Percentiles rank a stretch among this genome's conserved stretches.
Evolutionary conservation across 2,888 invertebrate genomes (phyloP).

Genomic region (Meteorus colon): DNA sequence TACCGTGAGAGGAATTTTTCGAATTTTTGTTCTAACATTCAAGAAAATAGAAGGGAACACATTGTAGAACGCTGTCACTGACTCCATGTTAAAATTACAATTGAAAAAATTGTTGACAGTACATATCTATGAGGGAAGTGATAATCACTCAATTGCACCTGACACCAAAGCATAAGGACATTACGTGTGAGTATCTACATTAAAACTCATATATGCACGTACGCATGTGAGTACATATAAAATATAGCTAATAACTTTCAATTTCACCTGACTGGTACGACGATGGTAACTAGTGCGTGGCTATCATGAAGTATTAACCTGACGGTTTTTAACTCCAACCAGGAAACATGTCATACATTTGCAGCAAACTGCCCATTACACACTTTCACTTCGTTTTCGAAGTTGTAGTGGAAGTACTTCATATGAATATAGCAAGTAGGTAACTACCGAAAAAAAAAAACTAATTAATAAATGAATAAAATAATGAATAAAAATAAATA

Average conservation of each 20-base stretch:
- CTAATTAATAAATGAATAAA: neutral
- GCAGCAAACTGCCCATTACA: slow-evolving; percentile 29
- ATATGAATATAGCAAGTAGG: neutral
- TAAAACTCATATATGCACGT: neutral
- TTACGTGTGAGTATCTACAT: slow-evolving; percentile 23
- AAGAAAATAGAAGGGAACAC: neutral
- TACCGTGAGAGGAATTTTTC: neutral
- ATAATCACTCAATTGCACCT: slow-evolving; percentile 56
- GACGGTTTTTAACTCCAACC: slow-evolving; percentile 23
- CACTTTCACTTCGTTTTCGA: slow-evolving; percentile 40
- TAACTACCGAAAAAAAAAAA: neutral
- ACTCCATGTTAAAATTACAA: neutral
- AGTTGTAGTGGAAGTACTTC: slow-evolving; percentile 23
- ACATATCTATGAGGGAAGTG: slow-evolving; percentile 32
- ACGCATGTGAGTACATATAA: slow-evolving; percentile 52
- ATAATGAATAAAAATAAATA: slow-evolving; percentile 1
- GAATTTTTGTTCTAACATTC: neutral
- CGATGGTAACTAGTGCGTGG: slow-evolving; percentile 57
- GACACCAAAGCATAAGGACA: slow-evolving; percentile 49
- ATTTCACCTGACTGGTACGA: slow-evolving; percentile 44
- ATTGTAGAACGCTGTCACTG: no score
- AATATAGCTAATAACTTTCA: slow-evolving; percentile 33
- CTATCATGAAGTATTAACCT: slow-evolving; percentile 47
- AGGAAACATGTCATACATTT: slow-evolving; percentile 34
- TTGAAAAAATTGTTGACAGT: slow-evolving; percentile 37